Evolutionary conservation across 1,140 invertebrate species (phyloP), one percentile per base, ranked within the genome.

Genomic region (Drosophila jambulina): DNA sequence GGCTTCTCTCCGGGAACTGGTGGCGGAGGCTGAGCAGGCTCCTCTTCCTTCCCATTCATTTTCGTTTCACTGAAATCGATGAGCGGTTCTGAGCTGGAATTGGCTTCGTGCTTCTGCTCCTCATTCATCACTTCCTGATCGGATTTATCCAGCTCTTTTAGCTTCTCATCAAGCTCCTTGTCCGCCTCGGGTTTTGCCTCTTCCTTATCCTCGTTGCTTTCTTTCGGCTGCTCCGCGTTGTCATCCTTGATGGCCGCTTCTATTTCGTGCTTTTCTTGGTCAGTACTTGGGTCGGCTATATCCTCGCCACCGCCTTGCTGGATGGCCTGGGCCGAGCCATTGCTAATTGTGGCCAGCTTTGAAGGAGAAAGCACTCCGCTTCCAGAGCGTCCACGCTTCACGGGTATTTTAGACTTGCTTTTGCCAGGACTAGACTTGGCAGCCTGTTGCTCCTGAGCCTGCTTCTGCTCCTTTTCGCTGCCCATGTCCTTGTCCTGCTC

Each of bases 261-360:
- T 13, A 91, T 92, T 59, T 92, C 92, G 23, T 61, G 72, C 29
- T 91, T 91, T 8, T 92, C 58, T 32, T 92, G 83, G 43, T 93
- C 91, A 9, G 77, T 86, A 10, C 71, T 72, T 15, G 91, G 57
- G 36, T 90, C 87, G 23, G 91, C 92, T 46, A 93, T 92, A 21
- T 92, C 92, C 64, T 92, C 92, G 34, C 92, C 91, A 9, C 90
- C 91, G 8, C 90, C 92, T 8, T 91, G 90, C 46, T 92, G 91
- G 36, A 92, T 92, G 8, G 82, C 74, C 54, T 90, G 81, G 8
- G 36, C n/a, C 10, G 42, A 21, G 7, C 74, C 75, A 29, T 83
- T 83, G 62, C 70, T 78, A n/a, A 69, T 59, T 3, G 57, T 60
- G 17, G 71, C 40, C 25, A 82, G 69, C 36, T 92, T 92, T 0